Evolutionary conservation across 2,113 vertebrate species (phyloP).

Genomic region (Sorex fumeus): DNA sequence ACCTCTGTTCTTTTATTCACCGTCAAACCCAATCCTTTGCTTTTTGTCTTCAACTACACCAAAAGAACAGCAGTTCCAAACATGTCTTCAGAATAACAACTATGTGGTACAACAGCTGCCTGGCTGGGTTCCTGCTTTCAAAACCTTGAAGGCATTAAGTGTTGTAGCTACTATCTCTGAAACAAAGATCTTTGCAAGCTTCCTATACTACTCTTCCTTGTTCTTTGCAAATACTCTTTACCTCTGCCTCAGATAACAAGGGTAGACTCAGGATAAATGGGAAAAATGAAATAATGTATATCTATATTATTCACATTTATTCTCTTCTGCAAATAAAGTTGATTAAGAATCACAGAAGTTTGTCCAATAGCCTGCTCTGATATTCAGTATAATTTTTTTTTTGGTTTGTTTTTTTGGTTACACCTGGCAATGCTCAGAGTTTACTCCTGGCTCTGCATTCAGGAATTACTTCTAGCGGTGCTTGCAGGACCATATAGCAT

Average conservation of each 20-base stretch:
- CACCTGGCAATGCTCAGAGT: no score
- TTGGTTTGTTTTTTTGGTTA: no score
- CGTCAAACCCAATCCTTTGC: conserved; percentile 43
- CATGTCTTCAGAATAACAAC: conserved; percentile 64
- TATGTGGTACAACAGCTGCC: conserved; percentile 57
- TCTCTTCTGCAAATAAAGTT: no score
- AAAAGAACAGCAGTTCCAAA: conserved; percentile 48
- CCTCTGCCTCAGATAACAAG: conserved; percentile 13
- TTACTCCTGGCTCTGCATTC: no score
- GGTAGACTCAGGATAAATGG: background rate
- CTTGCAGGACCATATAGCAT: no score
- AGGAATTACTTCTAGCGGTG: no score
- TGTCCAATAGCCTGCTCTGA: no score
- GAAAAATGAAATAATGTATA: background rate
- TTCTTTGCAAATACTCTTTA: background rate
- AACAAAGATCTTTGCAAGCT: conserved; percentile 49
- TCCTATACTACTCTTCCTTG: background rate
- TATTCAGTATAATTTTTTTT: no score
- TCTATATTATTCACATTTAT: no score
- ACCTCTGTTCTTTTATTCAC: background rate
- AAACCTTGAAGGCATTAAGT: conserved; percentile 43
- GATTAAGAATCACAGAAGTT: no score
- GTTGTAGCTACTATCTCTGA: conserved; percentile 54
- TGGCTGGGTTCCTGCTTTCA: conserved; percentile 40
- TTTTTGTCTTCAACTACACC: conserved; percentile 56